Evolutionary conservation across 2,888 invertebrate genomes (phyloP).

Genomic region (Mythimna lalbum): DNA sequence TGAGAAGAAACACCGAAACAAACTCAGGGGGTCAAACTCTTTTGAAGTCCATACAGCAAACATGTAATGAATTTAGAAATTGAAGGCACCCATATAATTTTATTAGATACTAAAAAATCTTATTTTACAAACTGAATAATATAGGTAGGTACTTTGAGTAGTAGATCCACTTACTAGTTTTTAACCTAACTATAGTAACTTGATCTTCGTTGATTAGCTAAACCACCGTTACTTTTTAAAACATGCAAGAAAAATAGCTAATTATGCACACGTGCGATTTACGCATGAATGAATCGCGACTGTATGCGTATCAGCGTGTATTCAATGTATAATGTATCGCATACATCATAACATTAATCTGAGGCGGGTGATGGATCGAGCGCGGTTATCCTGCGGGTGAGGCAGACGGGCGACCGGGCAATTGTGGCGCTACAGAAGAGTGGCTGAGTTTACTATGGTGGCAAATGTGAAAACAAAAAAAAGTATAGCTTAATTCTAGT

Average conservation of each 20-base stretch:
- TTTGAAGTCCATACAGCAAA: too few relatives aligned
- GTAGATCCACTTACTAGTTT: too few relatives aligned
- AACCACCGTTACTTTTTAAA: conserved; percentile 15
- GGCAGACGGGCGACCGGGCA: conserved; percentile 43
- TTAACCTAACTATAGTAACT: conserved; percentile 9
- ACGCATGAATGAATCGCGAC: conserved; percentile 61
- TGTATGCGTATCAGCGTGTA: conserved; percentile 64
- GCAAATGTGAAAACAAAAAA: too few relatives aligned
- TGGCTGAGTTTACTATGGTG: not conserved
- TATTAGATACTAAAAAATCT: too few relatives aligned
- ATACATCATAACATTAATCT: conserved; percentile 86
- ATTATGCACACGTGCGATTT: conserved; percentile 67
- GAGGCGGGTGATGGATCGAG: conserved; percentile 83
- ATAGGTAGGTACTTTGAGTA: too few relatives aligned
- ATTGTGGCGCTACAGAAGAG: conserved; percentile 44
- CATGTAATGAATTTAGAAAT: too few relatives aligned
- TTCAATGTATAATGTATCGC: conserved; percentile 74
- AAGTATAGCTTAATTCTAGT: too few relatives aligned
- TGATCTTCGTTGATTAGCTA: conserved; percentile 23
- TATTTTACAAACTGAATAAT: too few relatives aligned
- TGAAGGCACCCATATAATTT: too few relatives aligned
- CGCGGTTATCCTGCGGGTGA: conserved; percentile 64
- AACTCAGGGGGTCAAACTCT: too few relatives aligned
- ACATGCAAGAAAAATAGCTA: conserved; percentile 54
- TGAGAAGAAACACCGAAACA: too few relatives aligned